Conservation (phyloP, 2,797 vertebrate species). For the Chloroceryle inda region DNA sequence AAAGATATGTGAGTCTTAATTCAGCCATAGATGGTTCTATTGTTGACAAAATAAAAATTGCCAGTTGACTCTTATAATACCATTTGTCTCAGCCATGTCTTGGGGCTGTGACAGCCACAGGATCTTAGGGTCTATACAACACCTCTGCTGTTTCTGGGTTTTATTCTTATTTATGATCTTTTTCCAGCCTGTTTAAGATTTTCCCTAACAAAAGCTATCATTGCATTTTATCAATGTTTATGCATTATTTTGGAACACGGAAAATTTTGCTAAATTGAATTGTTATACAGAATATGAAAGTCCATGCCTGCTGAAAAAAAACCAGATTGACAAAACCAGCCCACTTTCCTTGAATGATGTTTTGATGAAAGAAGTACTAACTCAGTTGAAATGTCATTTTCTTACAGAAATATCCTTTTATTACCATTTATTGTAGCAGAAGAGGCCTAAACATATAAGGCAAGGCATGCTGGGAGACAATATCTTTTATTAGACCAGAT, state of each 20-base stretch:
- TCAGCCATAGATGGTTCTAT: neutral
- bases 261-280: neutral
- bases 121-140: neutral
- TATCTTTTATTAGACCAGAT: constrained; percentile 19
- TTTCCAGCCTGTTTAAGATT: neutral
- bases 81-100: neutral
- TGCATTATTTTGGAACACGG: neutral
- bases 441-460: neutral
- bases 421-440: constrained; percentile 10
- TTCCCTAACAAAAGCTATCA: neutral
- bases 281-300: neutral
- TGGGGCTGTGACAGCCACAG: neutral
- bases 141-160: neutral
- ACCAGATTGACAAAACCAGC: neutral
- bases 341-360: neutral
- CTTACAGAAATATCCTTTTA: neutral
- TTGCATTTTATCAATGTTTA: neutral
- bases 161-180: too few species aligned
- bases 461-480: neutral
- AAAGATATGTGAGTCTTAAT: neutral
- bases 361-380: neutral
- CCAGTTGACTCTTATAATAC: neutral
- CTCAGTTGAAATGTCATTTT: neutral
- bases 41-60: neutral
- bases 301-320: neutral